Base-by-base conservation (phyloP, 1,140 invertebrate species). In the Drosophila nasuta region DNA sequence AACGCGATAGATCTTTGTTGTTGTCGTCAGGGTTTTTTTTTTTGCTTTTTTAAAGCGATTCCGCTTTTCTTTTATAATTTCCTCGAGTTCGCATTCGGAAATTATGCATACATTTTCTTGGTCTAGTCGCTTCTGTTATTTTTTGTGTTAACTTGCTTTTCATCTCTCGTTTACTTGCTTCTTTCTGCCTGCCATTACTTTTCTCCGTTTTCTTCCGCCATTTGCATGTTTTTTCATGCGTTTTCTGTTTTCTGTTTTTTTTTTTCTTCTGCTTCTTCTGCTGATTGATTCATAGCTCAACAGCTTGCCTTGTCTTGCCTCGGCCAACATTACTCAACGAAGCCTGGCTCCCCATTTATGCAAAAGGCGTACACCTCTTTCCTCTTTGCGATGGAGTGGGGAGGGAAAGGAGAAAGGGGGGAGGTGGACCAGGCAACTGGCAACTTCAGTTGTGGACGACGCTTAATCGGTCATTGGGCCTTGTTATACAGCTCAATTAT, bases 401-500 rank as follows among this genome's bases (percentile, higher is more conserved):
- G 30, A 5, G 30, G 65, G 45, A 3, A 54, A 11, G 35, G 35
- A 10, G 45, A 13, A 11, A 13, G 45, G 20, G 51, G 3, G 35
- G 2, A 28, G 38, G 25, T 83, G 65, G 45, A 7, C 20, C 17
- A 59, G 41, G 56, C 25, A 71, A 43, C 25, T 68, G 45, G 57
- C 28, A 72, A 72, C 62, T 68, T 60, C 75, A 79, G 49, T 76
- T 86, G 20, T 25, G 85, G 78, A 65, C 75, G 51, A 35, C 82
- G 82, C 79, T 88, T 86, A 86, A 86, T 86, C 82, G 82, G 79
- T 88, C 83, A 88, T 86, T 86, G 82, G 82, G 82, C 83, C 71
- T 86, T 88, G 82, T 88, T 86, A 82, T 87, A 88, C 83, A 81
- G 82, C 82, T 86, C 82, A 88, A 86, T 86, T 86, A 86, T 88